Conservation (phyloP, 2,888 invertebrate species). For the Lacanobia wlatinum region DNA sequence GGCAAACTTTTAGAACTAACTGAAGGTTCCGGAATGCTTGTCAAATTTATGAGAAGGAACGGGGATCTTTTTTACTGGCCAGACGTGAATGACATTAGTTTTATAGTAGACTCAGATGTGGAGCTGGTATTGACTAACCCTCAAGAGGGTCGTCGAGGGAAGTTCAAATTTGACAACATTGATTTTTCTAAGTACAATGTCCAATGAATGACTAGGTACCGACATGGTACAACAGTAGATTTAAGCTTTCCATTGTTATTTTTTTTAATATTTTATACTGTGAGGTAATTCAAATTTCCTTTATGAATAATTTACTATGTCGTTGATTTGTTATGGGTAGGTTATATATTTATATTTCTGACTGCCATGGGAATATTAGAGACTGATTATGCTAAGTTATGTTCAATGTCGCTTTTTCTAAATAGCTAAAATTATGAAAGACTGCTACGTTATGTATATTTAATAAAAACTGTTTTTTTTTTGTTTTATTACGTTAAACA, state of each 20-base stretch:
- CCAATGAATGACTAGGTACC: conserved; percentile 30
- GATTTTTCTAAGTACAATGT: conserved; percentile 43
- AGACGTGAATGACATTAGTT: conserved; percentile 45
- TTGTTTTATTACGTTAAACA: conserved; percentile 9
- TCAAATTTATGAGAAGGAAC: conserved; percentile 45
- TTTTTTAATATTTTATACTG: conserved; percentile 21
- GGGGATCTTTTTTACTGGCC: conserved; percentile 44
- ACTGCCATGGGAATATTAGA: conserved; percentile 3
- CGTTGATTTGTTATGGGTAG: conserved; percentile 14
- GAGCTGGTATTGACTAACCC: conserved; percentile 32
- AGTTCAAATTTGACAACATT: conserved; percentile 36
- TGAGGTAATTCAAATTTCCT: conserved; percentile 10
- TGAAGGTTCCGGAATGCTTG: conserved; percentile 42
- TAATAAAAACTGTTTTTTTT: background rate
- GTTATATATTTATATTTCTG: background rate
- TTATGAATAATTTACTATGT: conserved; percentile 11
- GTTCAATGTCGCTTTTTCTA: conserved; percentile 3
- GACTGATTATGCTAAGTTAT: conserved; percentile 7
- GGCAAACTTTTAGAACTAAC: conserved; percentile 44
- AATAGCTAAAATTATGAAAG: background rate
- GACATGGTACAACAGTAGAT: conserved; percentile 11
- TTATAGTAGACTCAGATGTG: conserved; percentile 41
- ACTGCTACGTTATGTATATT: background rate
- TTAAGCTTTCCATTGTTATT: conserved; percentile 24
- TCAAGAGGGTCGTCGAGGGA: conserved; percentile 40